phyloP scores from a whole-genome alignment of 2,797 vertebrate species.

The Nasua narica region DNA sequence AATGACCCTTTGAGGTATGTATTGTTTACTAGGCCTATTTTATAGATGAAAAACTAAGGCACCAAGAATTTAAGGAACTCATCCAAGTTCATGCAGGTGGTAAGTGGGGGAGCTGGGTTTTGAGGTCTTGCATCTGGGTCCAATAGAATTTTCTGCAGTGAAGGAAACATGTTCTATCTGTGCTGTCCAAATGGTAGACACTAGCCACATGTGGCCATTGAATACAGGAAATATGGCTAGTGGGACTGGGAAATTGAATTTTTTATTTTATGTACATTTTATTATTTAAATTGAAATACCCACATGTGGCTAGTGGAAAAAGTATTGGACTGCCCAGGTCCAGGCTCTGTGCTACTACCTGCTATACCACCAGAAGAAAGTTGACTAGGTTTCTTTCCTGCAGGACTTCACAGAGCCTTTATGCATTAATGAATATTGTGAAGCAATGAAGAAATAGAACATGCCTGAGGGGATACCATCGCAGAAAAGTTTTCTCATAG shows the following conservation, averaged over 20 bases:
- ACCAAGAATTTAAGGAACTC: not conserved
- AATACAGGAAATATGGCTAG: not conserved
- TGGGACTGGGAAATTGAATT: not conserved
- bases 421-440: not conserved
- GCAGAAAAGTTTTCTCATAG: not conserved
- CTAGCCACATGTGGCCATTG: not conserved
- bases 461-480: not conserved
- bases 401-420: not conserved
- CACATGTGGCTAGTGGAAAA: not conserved
- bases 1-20: not conserved
- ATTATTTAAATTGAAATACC: not conserved
- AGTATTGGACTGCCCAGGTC: not conserved
- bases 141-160: not conserved
- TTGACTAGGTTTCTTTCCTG: not conserved
- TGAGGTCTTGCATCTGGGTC: not conserved
- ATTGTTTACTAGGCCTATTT: not conserved
- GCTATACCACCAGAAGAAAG: accelerated
- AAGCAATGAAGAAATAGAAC: not conserved
- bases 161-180: not conserved
- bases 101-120: not conserved
- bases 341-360: not conserved
- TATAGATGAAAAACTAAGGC: not conserved
- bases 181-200: not conserved
- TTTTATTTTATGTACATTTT: not conserved
- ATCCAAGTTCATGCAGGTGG: not conserved